Evolutionary conservation across 2,888 invertebrate species (phyloP), one percentile per base, ranked within the genome.

Genomic region (Drosophila acutilabella): DNA sequence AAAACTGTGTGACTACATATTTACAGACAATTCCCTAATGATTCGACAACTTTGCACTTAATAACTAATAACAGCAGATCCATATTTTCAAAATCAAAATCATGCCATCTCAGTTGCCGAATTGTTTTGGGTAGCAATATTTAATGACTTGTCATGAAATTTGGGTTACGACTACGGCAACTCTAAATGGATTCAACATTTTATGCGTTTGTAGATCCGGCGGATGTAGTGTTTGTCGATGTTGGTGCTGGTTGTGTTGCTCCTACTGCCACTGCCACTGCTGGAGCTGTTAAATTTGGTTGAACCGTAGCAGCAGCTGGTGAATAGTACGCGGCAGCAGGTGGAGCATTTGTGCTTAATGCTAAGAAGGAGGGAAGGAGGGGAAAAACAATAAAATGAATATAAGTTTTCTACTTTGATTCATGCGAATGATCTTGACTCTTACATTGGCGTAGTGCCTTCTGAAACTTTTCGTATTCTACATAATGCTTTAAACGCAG

Each of bases 401-500:
- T 16, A 23, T 16, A 16, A n/a, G 5, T 52, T 2, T n/a, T 36
- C 4, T 26, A 8, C 1, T n/a, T 40, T 11, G 23, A 7, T 23
- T 23, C 5, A 16, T 13, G 7, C 23, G 23, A 16, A 16, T 14
- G 33, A 18, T 18, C 14, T 13, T 2, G 3, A 48, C 8, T 2
- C 81, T 83, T 89, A 92, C 92, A 78, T 81, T 90, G 87, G 65
- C 91, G 89, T 52, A 92, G 76, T 40, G 89, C 89, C 70, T 92
- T 92, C 64, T 92, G 92, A 58, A 92, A 92, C 73, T 92, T 92
- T 67, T 92, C 92, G 65, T 92, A 89, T 81, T 92, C 92, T 57
- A 92, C 91, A 65, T 90, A 92, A 70, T 92, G 92, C 52, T 92
- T 92, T 4, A 93, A 73, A 4, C 92, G 89, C 48, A 92, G 71